Conservation (phyloP, 2,113 vertebrate species). For the Calcarius ornatus region DNA sequence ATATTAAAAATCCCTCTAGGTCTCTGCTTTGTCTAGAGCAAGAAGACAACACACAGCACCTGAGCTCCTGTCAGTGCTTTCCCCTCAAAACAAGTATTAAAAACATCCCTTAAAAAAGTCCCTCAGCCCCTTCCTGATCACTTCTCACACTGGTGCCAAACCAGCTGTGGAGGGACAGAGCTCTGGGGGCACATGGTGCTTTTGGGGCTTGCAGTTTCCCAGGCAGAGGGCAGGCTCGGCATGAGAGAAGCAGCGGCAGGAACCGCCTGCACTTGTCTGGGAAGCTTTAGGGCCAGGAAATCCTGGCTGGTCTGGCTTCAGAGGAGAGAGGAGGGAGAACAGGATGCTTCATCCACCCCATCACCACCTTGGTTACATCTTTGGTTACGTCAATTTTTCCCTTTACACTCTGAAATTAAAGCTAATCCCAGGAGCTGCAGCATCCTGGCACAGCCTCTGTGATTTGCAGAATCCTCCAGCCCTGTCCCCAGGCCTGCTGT, state of each 20-base stretch:
- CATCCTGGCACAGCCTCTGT: not conserved
- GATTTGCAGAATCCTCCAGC: not conserved
- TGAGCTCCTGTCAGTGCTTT: not conserved
- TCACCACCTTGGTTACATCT: not conserved
- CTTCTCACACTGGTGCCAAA: not conserved
- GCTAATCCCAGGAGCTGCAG: not conserved
- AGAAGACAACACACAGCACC: not conserved
- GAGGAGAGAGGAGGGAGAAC: not conserved
- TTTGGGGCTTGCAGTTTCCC: not conserved
- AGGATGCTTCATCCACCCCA: not conserved
- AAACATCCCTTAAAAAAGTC: not conserved
- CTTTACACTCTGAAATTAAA: not conserved
- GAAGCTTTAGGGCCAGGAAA: not conserved
- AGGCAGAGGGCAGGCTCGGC: accelerated
- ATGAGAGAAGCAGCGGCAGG: not conserved
- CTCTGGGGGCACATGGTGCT: not conserved
- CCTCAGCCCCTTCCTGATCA: not conserved
- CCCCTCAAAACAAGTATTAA: not conserved
- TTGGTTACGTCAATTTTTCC: not conserved
- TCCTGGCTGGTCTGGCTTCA: not conserved
- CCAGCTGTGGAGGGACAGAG: accelerated
- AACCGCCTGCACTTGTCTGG: not conserved
- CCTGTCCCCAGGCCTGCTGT: not conserved
- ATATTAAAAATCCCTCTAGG: not conserved
- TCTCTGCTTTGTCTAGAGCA: not conserved